Conservation (phyloP, 2,888 invertebrate species). For the Rhorus exstirpatorius region DNA sequence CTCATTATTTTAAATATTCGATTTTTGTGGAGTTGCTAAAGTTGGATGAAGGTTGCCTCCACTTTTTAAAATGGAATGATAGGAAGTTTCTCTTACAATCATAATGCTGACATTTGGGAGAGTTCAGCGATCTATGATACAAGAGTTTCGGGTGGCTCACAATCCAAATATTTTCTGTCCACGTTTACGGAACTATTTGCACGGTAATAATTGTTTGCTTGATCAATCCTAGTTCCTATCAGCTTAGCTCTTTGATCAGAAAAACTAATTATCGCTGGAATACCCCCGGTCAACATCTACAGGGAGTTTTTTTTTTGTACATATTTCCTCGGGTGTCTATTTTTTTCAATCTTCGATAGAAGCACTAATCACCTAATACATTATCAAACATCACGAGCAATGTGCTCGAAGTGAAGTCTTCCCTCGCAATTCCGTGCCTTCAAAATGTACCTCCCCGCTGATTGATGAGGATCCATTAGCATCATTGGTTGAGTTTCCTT, state of each 20-base stretch:
- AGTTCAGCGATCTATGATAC: too few relatives aligned
- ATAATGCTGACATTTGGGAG: too few relatives aligned
- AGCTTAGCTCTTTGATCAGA: neutral
- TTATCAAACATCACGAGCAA: neutral
- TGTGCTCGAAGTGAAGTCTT: too few relatives aligned
- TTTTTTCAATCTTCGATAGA: neutral
- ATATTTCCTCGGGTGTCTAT: neutral
- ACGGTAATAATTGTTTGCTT: constrained; percentile 1
- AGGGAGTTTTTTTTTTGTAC: constrained; percentile 6
- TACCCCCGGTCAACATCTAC: neutral
- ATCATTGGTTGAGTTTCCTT: neutral
- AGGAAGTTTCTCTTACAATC: too few relatives aligned
- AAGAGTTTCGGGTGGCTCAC: too few relatives aligned
- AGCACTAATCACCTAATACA: constrained; percentile 38
- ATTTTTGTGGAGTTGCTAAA: too few relatives aligned
- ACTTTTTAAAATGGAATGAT: too few relatives aligned
- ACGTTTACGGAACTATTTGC: constrained; percentile 11
- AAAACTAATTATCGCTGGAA: constrained; percentile 24
- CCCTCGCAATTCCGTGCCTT: too few relatives aligned
- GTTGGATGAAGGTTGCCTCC: too few relatives aligned
- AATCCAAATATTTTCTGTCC: too few relatives aligned
- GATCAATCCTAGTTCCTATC: neutral
- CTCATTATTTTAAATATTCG: too few relatives aligned
- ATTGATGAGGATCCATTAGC: constrained; percentile 36
- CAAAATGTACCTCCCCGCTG: neutral